Evolutionary conservation across 2,797 vertebrate genomes (phyloP).

Genomic region (Champsocephalus esox): DNA sequence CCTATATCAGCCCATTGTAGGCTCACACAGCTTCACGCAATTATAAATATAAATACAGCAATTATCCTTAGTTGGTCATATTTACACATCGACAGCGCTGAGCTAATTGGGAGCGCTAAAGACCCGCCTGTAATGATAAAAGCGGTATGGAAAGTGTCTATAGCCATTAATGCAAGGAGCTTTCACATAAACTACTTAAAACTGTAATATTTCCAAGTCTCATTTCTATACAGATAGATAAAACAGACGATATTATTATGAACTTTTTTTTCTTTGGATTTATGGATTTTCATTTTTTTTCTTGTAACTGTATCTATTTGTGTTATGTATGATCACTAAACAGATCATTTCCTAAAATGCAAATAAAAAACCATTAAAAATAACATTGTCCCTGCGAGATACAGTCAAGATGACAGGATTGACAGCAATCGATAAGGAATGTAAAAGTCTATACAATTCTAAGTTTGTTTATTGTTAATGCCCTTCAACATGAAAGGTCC

Average conservation of each 20-base stretch:
- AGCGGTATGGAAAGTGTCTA: background rate
- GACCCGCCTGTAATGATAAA: background rate
- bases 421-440: too few relatives aligned
- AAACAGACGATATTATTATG: background rate
- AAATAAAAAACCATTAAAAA: too few relatives aligned
- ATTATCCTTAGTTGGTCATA: conserved; percentile 20
- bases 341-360: too few relatives aligned
- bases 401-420: too few relatives aligned
- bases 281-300: too few relatives aligned
- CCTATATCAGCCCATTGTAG: conserved; percentile 2
- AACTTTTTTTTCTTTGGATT: background rate
- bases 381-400: too few relatives aligned
- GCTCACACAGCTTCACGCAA: conserved; percentile 1
- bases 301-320: too few relatives aligned
- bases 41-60: conserved; percentile 32
- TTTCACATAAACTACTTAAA: conserved; percentile 7
- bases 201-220: conserved; percentile 5
- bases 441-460: too few relatives aligned
- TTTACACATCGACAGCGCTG: conserved; percentile 6
- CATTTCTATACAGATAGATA: background rate
- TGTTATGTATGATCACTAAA: too few relatives aligned
- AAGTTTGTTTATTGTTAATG: too few relatives aligned
- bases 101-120: background rate
- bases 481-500: too few relatives aligned
- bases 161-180: background rate